Evolutionary conservation across 2,888 invertebrate genomes (phyloP).

Genomic region (Junonia oenone): DNA sequence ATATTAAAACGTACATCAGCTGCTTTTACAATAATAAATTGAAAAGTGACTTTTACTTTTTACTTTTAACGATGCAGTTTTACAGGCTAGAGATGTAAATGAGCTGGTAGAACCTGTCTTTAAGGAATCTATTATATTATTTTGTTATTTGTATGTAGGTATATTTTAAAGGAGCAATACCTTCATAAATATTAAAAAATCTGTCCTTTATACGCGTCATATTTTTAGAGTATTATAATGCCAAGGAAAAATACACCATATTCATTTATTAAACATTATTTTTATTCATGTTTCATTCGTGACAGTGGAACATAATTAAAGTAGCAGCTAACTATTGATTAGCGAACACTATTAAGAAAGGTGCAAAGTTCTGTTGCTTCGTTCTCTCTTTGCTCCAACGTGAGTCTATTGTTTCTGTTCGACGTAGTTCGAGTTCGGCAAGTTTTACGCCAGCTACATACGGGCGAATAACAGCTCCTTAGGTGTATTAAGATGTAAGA

Average conservation of each 20-base stretch:
- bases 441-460: slow-evolving; percentile 8
- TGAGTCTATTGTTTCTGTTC: slow-evolving; percentile 20
- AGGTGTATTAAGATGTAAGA: too few species aligned
- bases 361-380: background rate
- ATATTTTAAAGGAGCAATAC: too few species aligned
- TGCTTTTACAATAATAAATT: background rate
- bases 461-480: too few species aligned
- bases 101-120: too few species aligned
- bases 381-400: slow-evolving; percentile 7
- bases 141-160: too few species aligned
- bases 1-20: background rate
- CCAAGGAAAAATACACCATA: too few species aligned
- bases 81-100: background rate
- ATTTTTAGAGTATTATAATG: too few species aligned
- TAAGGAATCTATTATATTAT: too few species aligned
- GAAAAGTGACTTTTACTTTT: background rate
- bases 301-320: too few species aligned
- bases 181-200: too few species aligned
- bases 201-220: too few species aligned
- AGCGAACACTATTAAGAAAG: background rate
- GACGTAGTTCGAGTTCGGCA: slow-evolving; percentile 20
- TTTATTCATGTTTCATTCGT: too few species aligned
- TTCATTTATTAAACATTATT: background rate
- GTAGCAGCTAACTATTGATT: background rate
- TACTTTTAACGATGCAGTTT: background rate